Evolutionary conservation across 2,113 vertebrate species (phyloP).

Genomic region (Noctilio leporinus): DNA sequence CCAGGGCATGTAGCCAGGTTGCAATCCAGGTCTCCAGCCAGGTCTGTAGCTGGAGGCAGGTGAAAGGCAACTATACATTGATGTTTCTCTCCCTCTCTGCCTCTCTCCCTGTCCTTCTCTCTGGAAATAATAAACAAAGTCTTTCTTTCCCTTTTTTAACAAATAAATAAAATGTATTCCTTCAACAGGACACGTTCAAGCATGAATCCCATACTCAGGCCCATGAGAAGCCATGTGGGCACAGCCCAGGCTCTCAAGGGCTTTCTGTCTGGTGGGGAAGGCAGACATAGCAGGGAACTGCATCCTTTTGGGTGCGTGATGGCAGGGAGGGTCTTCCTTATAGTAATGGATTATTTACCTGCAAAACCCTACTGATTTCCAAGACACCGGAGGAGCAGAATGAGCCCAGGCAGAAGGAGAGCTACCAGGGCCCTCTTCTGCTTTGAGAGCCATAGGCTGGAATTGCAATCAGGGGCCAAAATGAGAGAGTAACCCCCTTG

Average conservation of each 20-base stretch:
- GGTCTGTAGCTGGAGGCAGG: no score
- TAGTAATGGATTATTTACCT: background rate
- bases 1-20: no score
- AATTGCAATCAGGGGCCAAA: background rate
- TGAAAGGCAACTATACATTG: no score
- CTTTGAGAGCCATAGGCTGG: background rate
- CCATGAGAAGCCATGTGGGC: background rate
- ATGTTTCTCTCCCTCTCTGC: no score
- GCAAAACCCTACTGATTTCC: background rate
- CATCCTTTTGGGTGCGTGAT: accelerated
- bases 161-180: no score
- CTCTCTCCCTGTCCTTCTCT: no score
- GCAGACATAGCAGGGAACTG: background rate
- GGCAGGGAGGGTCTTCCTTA: background rate
- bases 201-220: no score
- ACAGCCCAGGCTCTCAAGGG: background rate
- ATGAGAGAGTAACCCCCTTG: background rate
- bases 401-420: background rate
- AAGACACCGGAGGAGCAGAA: background rate
- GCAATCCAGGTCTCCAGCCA: no score
- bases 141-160: no score
- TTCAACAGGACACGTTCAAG: background rate
- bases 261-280: background rate
- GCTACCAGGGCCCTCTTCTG: background rate
- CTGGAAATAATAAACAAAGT: no score